Conservation (phyloP, 2,888 invertebrate species). For the Cataglyphis cursor region DNA sequence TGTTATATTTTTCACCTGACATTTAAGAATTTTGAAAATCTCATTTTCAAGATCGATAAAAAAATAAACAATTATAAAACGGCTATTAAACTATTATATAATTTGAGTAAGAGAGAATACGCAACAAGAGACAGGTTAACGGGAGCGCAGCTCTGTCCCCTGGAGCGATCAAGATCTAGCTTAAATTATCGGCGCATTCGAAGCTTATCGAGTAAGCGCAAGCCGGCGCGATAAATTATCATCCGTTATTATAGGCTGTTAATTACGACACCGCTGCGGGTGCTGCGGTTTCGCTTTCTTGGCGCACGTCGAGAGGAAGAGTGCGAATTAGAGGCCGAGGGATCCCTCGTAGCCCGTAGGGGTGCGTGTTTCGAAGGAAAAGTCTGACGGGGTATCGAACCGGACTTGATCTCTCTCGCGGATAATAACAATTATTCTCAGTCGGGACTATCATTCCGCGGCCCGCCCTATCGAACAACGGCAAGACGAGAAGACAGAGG, state of each 20-base stretch:
- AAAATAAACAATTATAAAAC: not conserved
- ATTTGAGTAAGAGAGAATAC: not conserved
- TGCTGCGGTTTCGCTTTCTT: conserved; percentile 39
- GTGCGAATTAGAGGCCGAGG: conserved; percentile 43
- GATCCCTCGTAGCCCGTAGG: conserved; percentile 12
- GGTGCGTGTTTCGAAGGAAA: conserved; percentile 42
- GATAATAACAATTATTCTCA: conserved; percentile 46
- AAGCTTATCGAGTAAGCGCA: conserved; percentile 34
- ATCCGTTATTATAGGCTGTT: conserved; percentile 47
- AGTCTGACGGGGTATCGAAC: conserved; percentile 19
- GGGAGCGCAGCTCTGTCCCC: not conserved
- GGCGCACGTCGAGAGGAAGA: not conserved
- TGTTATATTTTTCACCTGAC: not conserved
- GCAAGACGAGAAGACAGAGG: conserved; percentile 13
- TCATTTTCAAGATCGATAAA: not conserved
- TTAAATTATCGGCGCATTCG: conserved; percentile 32
- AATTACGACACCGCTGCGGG: conserved; percentile 37
- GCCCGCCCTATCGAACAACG: conserved; percentile 25
- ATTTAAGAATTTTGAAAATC: not conserved
- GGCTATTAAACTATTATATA: conserved; percentile 12
- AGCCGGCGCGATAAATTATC: conserved; percentile 38
- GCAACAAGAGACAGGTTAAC: conserved; percentile 4
- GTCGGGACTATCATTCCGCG: conserved; percentile 28
- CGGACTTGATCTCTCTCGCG: conserved; percentile 33
- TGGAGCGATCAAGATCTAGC: conserved; percentile 27